A percentile compares a stretch with the other conserved stretches of the same genome.
Conservation (phyloP, 2,797 vertebrate genomes). For the Avahi laniger region DNA sequence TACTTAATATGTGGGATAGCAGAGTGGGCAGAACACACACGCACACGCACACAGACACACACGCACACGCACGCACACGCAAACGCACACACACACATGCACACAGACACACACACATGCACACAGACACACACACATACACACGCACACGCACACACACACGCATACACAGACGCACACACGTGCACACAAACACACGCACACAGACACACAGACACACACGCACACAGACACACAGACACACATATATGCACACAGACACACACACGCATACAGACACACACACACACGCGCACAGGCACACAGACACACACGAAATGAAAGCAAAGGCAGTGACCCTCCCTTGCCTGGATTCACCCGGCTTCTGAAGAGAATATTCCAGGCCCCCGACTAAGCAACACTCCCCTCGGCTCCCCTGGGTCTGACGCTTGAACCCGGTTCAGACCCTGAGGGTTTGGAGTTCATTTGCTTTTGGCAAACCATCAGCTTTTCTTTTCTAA, state of each 20-base stretch:
- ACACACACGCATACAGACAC: neutral
- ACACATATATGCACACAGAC: too few species aligned
- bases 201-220: accelerated
- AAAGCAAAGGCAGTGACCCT: neutral
- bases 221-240: too few species aligned
- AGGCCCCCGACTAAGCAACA: neutral
- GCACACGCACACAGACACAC: too few species aligned
- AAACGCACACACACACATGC: too few species aligned
- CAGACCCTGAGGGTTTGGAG: slow-evolving; percentile 39
- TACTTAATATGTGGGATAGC: neutral
- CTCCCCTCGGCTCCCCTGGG: neutral
- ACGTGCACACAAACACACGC: too few species aligned
- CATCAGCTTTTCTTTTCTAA: slow-evolving; percentile 50
- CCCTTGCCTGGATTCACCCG: neutral
- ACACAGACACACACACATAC: accelerated
- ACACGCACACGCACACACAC: neutral
- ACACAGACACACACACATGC: neutral
- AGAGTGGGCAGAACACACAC: neutral
- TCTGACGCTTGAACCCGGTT: slow-evolving; percentile 34
- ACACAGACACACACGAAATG: neutral
- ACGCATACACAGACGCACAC: too few species aligned
- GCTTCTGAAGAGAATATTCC: neutral
- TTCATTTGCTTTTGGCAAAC: slow-evolving; percentile 74
- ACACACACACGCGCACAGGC: too few species aligned
- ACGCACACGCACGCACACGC: neutral